Percentiles rank a stretch among this genome's conserved stretches.
Evolutionary conservation across 2,113 vertebrate species (phyloP).

Genomic region (Mormoops blainvillei): DNA sequence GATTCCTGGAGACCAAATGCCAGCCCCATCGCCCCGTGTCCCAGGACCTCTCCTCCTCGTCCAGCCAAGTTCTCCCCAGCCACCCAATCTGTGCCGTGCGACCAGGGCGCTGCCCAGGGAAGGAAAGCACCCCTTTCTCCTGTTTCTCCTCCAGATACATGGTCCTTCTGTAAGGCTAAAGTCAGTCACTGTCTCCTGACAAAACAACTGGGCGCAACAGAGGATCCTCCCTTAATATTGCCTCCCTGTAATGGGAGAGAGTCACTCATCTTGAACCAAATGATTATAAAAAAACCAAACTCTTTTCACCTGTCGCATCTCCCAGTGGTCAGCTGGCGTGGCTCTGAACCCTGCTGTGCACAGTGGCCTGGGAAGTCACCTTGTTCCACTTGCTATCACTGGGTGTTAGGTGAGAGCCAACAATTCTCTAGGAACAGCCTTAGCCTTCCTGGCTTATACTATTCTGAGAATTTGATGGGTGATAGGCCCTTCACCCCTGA

Average conservation of each 20-base stretch:
- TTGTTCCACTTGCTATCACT: neutral
- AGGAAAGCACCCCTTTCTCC: neutral
- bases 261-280: neutral
- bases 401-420: neutral
- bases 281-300: neutral
- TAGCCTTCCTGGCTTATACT: neutral
- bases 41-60: neutral
- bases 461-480: neutral
- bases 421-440: neutral
- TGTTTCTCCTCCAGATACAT: neutral
- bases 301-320: neutral
- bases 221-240: neutral
- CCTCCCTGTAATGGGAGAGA: neutral
- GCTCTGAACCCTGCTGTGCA: neutral
- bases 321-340: accelerated
- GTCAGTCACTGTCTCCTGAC: neutral
- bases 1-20: neutral
- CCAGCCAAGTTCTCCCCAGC: neutral
- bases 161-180: neutral
- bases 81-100: neutral
- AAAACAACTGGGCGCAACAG: neutral
- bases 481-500: neutral
- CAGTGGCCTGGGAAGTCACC: neutral
- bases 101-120: neutral
- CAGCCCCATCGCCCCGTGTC: neutral